Conservation (phyloP, 2,113 vertebrate species). For the Butorides virescens region DNA sequence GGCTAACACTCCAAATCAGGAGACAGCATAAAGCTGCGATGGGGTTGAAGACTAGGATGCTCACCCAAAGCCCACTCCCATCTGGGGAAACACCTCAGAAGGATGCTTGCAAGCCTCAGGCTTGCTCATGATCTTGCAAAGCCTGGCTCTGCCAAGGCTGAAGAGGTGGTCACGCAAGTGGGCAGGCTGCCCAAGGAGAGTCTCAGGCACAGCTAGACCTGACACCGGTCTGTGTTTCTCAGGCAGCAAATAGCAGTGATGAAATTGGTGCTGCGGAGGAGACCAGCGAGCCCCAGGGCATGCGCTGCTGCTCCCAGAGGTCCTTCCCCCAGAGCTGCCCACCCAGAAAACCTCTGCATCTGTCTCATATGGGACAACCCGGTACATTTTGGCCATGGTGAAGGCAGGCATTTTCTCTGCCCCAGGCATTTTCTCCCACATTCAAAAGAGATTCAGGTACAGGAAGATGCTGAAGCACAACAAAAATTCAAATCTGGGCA, state of each 20-base stretch:
- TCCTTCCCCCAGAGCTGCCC: neutral
- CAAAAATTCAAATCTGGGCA: neutral
- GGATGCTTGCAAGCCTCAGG: neutral
- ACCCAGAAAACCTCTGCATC: neutral
- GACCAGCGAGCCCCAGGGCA: neutral
- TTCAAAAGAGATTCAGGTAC: neutral
- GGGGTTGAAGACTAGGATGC: neutral
- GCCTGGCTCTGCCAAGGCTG: neutral
- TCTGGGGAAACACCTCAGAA: neutral
- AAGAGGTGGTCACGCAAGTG: too few relatives aligned
- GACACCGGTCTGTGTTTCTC: neutral
- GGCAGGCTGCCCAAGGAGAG: neutral
- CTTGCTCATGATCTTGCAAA: neutral
- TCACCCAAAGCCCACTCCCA: neutral
- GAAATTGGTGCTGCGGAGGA: neutral
- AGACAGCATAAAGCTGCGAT: neutral
- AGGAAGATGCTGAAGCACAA: neutral
- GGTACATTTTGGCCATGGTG: rapidly evolving
- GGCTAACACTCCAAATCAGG: neutral
- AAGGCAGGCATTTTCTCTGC: neutral
- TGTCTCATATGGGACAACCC: rapidly evolving
- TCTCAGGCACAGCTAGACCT: neutral
- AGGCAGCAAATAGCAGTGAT: neutral
- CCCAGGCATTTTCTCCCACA: neutral
- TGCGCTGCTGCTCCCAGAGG: neutral